phyloP scores from a whole-genome alignment of 1,140 invertebrate genomes.

The Dreissena polymorpha region DNA sequence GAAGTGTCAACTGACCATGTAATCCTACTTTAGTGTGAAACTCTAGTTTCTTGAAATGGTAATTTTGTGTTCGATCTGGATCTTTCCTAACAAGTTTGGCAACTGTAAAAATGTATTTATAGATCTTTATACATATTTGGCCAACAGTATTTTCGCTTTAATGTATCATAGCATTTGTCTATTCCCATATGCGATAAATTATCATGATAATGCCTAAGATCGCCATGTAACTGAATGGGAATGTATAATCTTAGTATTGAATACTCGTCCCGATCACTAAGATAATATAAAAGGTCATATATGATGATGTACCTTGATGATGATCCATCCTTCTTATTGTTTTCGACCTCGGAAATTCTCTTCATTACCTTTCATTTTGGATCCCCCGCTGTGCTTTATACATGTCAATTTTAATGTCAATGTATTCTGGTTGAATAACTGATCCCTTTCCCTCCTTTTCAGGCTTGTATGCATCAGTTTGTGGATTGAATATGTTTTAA shows the following conservation, averaged over 20 bases:
- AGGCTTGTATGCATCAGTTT: no score
- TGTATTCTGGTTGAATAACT: no score
- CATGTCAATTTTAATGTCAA: no score
- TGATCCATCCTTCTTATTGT: no score
- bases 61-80: neutral
- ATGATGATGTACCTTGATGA: no score
- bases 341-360: no score
- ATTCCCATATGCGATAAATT: neutral
- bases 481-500: no score
- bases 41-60: neutral
- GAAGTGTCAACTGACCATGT: neutral
- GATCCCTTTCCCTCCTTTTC: no score
- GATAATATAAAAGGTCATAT: no score
- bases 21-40: neutral
- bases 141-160: slow-evolving; percentile 19
- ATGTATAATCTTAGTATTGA: slow-evolving; percentile 18
- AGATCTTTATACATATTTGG: neutral
- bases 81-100: neutral
- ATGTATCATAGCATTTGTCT: slow-evolving; percentile 23
- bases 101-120: neutral
- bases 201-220: neutral
- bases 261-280: slow-evolving; percentile 27
- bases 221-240: neutral
- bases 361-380: no score
- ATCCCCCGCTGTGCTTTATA: no score